phyloP scores from a whole-genome alignment of 2,888 invertebrate genomes.

The Xestia rhomboidea region DNA sequence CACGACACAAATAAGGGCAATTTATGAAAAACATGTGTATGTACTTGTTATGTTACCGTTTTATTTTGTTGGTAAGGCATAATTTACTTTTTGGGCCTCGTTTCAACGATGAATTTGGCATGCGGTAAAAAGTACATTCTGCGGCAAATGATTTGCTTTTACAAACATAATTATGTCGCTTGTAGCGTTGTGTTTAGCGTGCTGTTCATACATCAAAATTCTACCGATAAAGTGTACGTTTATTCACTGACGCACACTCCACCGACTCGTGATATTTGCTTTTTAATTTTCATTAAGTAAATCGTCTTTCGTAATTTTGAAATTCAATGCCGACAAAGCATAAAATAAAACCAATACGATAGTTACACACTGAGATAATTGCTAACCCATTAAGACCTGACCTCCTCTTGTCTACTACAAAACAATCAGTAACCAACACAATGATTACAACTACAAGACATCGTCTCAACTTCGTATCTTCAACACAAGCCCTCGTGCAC shows the following conservation, averaged over 20 bases:
- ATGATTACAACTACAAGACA: slow-evolving; percentile 7
- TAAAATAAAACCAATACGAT: too few species aligned
- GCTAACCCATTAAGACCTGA: not conserved
- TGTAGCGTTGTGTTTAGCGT: not conserved
- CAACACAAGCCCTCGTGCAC: slow-evolving; percentile 17
- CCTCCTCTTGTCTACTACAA: not conserved
- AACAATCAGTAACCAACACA: slow-evolving; percentile 1
- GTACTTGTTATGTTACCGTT: slow-evolving; percentile 23
- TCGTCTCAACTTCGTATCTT: slow-evolving; percentile 31
- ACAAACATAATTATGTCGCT: not conserved
- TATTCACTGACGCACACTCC: not conserved
- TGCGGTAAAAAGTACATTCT: slow-evolving; percentile 9
- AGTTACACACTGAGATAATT: not conserved
- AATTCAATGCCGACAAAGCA: too few species aligned
- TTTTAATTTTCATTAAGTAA: too few species aligned
- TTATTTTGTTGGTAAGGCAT: slow-evolving; percentile 32
- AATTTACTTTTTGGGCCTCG: slow-evolving; percentile 27
- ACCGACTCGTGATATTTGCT: not conserved
- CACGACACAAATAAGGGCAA: slow-evolving; percentile 49
- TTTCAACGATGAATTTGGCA: slow-evolving; percentile 27
- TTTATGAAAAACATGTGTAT: slow-evolving; percentile 54
- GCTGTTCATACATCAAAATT: not conserved
- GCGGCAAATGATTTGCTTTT: slow-evolving; percentile 16
- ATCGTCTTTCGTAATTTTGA: too few species aligned
- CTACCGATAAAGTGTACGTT: not conserved